Evolutionary conservation across 2,797 vertebrate genomes (phyloP).

Genomic region (Periparus ater): DNA sequence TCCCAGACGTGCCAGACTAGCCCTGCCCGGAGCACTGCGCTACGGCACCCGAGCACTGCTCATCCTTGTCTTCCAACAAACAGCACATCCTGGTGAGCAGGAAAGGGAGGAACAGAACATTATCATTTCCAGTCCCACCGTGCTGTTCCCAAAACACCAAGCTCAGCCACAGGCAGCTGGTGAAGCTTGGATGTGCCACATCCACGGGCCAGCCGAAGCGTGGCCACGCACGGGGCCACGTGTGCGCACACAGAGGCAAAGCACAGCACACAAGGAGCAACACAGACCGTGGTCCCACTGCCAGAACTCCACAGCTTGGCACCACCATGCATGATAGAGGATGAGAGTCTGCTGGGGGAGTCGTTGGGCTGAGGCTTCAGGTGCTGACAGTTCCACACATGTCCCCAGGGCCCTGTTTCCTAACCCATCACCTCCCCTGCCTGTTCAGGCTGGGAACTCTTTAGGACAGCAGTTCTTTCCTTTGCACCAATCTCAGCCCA

Average conservation of each 20-base stretch:
- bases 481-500: background rate
- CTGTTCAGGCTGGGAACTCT: background rate
- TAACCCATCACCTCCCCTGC: background rate
- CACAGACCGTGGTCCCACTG: background rate
- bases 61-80: background rate
- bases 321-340: rapidly evolving
- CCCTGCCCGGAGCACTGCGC: background rate
- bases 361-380: background rate
- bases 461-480: background rate
- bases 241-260: background rate
- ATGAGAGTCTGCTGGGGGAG: background rate
- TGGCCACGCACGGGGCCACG: rapidly evolving
- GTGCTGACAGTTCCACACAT: background rate
- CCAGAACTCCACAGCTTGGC: background rate
- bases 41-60: background rate
- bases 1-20: background rate
- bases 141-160: background rate
- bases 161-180: background rate
- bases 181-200: background rate
- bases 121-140: background rate
- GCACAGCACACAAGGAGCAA: background rate
- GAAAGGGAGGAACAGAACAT: background rate
- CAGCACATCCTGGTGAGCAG: background rate
- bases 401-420: background rate
- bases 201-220: background rate